Percentiles rank a stretch among this genome's conserved stretches.
These are phyloP conservation scores for Austrolebias charrua DNA, from an alignment of 2,797 vertebrate species.

Conservation along the genomic window DNA sequence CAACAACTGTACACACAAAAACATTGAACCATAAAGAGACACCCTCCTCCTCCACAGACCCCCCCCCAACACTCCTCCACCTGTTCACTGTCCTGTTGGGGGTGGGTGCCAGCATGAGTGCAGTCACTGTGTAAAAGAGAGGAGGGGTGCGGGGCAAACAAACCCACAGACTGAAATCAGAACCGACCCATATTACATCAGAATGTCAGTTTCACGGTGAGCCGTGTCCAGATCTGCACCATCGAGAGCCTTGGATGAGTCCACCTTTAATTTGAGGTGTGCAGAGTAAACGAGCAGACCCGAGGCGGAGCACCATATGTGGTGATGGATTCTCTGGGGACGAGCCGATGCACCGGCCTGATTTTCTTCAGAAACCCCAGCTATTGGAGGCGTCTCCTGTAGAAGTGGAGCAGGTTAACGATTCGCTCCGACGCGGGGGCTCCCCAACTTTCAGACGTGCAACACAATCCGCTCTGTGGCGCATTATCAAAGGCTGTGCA, in stretches of 20 bases:
- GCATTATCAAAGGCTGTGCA: constrained; percentile 10
- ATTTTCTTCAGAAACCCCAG: constrained; percentile 27
- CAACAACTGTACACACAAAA: constrained; percentile 65
- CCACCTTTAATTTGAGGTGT: constrained; percentile 8
- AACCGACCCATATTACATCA: constrained; percentile 14
- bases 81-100: constrained; percentile 65
- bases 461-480: constrained; percentile 23
- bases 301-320: constrained; percentile 38
- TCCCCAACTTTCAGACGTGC: constrained; percentile 8
- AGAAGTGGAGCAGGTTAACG: constrained; percentile 35
- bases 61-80: constrained; percentile 65
- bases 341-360: constrained; percentile 28
- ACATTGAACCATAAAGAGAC: constrained; percentile 53
- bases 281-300: constrained; percentile 18
- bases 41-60: constrained; percentile 15
- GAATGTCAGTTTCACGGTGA: constrained; percentile 1
- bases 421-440: constrained; percentile 5
- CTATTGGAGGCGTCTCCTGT: constrained; percentile 6
- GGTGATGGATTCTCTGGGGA: constrained; percentile 41
- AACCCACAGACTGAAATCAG: constrained; percentile 22
- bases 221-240: not conserved
- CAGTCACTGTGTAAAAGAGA: constrained; percentile 18
- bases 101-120: constrained; percentile 31
- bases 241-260: constrained; percentile 6
- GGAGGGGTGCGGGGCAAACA: no score